Conservation (phyloP, 1,140 invertebrate genomes). For the Procambarus clarkii region DNA sequence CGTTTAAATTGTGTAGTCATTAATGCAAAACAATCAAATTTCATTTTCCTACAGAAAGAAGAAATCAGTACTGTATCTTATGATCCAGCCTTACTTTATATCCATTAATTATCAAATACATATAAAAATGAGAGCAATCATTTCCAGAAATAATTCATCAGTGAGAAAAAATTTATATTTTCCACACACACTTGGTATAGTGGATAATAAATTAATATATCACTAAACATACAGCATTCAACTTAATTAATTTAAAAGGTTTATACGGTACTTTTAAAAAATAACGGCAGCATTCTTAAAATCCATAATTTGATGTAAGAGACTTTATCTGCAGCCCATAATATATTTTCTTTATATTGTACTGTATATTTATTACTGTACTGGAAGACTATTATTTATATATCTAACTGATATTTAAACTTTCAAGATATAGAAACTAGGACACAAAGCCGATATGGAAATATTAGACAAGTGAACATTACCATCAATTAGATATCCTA, state of each 20-base stretch:
- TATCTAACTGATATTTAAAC: constrained; percentile 2
- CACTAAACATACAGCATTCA: background rate
- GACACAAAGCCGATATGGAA: too few relatives aligned
- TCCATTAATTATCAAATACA: too few relatives aligned
- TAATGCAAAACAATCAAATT: too few relatives aligned
- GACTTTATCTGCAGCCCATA: constrained; percentile 31
- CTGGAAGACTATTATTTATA: background rate
- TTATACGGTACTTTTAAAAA: background rate
- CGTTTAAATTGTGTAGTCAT: too few relatives aligned
- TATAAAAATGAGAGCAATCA: too few relatives aligned
- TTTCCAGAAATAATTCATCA: too few relatives aligned
- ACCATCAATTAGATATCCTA: background rate
- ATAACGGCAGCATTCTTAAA: background rate
- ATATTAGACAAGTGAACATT: background rate
- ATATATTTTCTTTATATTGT: background rate
- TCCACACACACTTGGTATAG: too few relatives aligned
- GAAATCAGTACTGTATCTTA: too few relatives aligned
- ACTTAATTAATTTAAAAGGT: background rate
- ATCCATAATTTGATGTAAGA: constrained; percentile 2
- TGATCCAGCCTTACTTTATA: too few relatives aligned
- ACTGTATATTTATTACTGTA: too few relatives aligned
- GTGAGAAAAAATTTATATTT: too few relatives aligned
- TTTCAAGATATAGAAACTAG: background rate
- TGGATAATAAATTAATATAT: background rate
- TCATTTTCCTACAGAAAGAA: too few relatives aligned